Conservation (phyloP, 2,113 vertebrate genomes). For the Haplotaxodon microlepis region DNA sequence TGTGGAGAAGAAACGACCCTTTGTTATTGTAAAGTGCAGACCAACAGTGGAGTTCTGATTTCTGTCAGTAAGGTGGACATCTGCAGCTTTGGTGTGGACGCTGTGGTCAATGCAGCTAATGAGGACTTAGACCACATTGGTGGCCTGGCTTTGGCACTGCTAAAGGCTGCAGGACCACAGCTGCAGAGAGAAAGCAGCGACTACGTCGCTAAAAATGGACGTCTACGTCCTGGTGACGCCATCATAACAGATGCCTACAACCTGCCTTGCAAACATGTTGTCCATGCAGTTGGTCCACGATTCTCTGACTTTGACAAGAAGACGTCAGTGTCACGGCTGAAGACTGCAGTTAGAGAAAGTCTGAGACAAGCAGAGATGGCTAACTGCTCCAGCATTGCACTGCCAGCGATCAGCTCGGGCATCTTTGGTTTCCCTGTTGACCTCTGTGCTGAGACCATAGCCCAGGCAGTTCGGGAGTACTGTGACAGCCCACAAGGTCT, state of each 20-base stretch:
- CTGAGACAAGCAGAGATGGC: conserved; percentile 57
- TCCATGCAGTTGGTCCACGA: conserved; percentile 82
- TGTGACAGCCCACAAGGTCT: conserved; percentile 25
- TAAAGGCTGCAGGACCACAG: conserved; percentile 70
- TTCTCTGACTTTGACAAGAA: conserved; percentile 23
- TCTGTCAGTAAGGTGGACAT: conserved; percentile 70
- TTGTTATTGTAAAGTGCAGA: conserved; percentile 17
- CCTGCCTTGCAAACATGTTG: conserved; percentile 75
- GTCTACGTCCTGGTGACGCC: conserved; percentile 28
- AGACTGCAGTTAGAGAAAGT: conserved; percentile 52
- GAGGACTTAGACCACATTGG: conserved; percentile 71
- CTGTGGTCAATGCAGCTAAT: conserved; percentile 83
- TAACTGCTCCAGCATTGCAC: conserved; percentile 68
- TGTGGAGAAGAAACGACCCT: neutral
- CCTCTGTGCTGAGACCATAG: conserved; percentile 64
- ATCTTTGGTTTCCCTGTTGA: conserved; percentile 78
- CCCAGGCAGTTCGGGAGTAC: conserved; percentile 64
- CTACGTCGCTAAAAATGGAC: conserved; percentile 28
- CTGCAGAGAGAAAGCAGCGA: conserved; percentile 70
- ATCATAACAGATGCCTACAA: conserved; percentile 55
- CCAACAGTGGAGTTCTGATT: conserved; percentile 62
- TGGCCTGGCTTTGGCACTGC: conserved; percentile 70
- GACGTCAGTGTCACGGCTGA: conserved; percentile 21
- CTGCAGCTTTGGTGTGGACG: conserved; percentile 63
- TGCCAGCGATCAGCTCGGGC: conserved; percentile 80